Percentiles rank a stretch among this genome's conserved stretches.
phyloP scores from a whole-genome alignment of 2,797 vertebrate genomes.

The Acanthiza pusilla region DNA sequence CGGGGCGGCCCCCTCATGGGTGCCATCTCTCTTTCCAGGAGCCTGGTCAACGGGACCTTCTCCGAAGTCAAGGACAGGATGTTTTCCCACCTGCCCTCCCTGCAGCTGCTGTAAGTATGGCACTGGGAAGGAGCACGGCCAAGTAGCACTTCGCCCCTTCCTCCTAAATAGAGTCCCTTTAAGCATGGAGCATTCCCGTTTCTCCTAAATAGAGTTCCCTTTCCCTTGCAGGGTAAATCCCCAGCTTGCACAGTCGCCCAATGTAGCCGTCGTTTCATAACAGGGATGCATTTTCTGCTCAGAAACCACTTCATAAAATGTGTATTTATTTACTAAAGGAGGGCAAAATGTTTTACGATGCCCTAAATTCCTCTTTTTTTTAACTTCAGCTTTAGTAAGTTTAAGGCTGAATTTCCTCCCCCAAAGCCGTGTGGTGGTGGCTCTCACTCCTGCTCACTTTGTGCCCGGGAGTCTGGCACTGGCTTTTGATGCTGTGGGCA shows the following conservation, averaged over 20 bases:
- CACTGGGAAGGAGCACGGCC: neutral
- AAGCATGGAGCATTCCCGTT: neutral
- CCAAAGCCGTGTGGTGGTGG: neutral
- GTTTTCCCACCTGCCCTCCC: conserved; percentile 92
- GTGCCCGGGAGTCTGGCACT: rapidly evolving
- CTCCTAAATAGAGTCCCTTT: neutral
- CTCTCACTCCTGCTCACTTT: neutral
- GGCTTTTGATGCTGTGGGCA: rapidly evolving
- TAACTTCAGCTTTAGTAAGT: neutral
- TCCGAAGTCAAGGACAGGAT: conserved; percentile 93
- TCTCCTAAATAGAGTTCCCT: neutral
- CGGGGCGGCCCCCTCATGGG: neutral
- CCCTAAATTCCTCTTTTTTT: neutral
- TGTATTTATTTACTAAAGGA: neutral
- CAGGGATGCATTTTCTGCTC: neutral
- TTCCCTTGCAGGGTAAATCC: neutral
- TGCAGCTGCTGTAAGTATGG: conserved; percentile 93
- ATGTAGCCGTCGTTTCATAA: neutral
- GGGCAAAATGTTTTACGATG: neutral
- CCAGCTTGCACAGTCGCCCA: neutral
- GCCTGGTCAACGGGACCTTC: conserved; percentile 95
- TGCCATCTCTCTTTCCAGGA: conserved; percentile 74
- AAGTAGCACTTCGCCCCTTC: neutral
- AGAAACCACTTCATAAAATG: neutral
- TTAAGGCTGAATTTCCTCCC: neutral